Percentiles rank a stretch among this genome's conserved stretches.
Conservation (phyloP, 2,113 vertebrate species). For the Falco punctatus region DNA sequence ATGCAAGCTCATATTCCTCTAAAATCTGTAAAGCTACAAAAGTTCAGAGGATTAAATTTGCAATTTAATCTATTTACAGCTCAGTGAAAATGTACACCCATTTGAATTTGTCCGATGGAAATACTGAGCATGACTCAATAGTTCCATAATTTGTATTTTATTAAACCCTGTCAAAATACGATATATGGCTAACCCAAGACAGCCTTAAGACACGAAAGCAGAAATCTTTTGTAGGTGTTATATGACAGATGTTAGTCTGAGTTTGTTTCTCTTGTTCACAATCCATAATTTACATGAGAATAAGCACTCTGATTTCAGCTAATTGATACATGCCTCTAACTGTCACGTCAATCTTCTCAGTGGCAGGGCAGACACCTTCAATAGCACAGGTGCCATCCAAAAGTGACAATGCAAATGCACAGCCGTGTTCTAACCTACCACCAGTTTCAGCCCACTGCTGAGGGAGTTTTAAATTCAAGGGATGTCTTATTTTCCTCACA, state of each 20-base stretch:
- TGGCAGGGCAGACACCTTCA: background rate
- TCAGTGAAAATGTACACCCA: slow-evolving; percentile 4
- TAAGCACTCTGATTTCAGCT: slow-evolving; percentile 49
- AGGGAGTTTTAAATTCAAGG: slow-evolving; percentile 3
- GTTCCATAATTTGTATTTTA: slow-evolving; percentile 66
- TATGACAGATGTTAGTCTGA: slow-evolving; percentile 53
- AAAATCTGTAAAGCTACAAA: slow-evolving; percentile 13
- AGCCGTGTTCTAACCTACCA: background rate
- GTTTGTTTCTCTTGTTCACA: slow-evolving; percentile 23
- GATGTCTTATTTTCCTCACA: background rate
- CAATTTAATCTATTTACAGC: slow-evolving; percentile 37
- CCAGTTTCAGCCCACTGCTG: background rate
- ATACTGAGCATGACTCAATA: slow-evolving; percentile 43
- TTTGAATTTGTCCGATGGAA: slow-evolving; percentile 32
- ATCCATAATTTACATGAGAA: slow-evolving; percentile 58
- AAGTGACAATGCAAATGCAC: background rate
- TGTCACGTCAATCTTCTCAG: background rate
- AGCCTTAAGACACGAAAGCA: slow-evolving; percentile 32
- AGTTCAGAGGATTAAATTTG: slow-evolving; percentile 13
- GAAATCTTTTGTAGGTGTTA: slow-evolving; percentile 59
- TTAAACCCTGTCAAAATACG: slow-evolving; percentile 64
- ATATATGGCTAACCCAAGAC: slow-evolving; percentile 56
- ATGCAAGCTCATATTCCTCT: background rate
- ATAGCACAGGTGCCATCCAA: background rate
- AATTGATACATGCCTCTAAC: slow-evolving; percentile 45